Percentiles rank a stretch among this genome's conserved stretches.
Evolutionary conservation across 2,797 vertebrate genomes (phyloP).

Genomic region (Danio jaintianensis): DNA sequence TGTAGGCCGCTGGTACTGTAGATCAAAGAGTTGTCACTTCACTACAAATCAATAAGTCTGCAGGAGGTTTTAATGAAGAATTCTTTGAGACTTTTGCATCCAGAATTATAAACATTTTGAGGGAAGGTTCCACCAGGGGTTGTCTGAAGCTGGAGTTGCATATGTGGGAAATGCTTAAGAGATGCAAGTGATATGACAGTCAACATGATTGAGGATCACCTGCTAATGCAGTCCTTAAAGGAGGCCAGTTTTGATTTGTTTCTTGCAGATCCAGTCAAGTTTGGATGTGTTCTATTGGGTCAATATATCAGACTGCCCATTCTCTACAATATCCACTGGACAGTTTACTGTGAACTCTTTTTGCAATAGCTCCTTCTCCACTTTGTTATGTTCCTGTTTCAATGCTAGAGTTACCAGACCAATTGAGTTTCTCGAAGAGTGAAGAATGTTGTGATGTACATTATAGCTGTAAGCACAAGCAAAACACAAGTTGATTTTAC

Average conservation of each 20-base stretch:
- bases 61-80: conserved; percentile 12
- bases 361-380: conserved; percentile 59
- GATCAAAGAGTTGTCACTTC: conserved; percentile 53
- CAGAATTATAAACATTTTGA: conserved; percentile 43
- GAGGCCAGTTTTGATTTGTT: conserved; percentile 57
- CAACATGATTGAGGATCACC: conserved; percentile 47
- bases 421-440: conserved; percentile 57
- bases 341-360: conserved; percentile 53
- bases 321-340: conserved; percentile 59
- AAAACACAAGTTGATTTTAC: too few relatives aligned
- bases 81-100: conserved; percentile 1
- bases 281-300: conserved; percentile 41
- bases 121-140: conserved; percentile 31
- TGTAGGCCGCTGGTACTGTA: conserved; percentile 53
- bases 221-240: conserved; percentile 44
- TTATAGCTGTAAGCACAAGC: conserved; percentile 1
- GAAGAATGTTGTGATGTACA: conserved; percentile 44
- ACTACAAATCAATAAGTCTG: conserved; percentile 45
- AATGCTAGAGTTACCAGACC: conserved; percentile 52
- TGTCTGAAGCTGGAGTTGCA: conserved; percentile 48
- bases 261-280: conserved; percentile 53
- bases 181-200: conserved; percentile 36
- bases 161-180: conserved; percentile 31
- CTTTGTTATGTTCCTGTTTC: conserved; percentile 58
- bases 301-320: conserved; percentile 54